These are phyloP conservation scores for Sphinx pinastri DNA, from an alignment of 2,888 invertebrate species.

Conservation along the genomic window DNA sequence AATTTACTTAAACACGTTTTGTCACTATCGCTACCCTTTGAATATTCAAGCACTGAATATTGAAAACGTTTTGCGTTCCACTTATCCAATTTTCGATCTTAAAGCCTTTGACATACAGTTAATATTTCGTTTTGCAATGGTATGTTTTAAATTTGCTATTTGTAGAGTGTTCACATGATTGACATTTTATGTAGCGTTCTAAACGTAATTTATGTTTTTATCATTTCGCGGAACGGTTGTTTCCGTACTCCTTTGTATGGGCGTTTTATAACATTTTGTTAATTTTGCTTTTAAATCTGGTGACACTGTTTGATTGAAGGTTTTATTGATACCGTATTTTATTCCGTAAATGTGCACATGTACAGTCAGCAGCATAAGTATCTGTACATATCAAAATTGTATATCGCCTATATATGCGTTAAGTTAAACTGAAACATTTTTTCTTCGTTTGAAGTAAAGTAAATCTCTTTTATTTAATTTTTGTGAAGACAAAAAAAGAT, in stretches of 20 bases:
- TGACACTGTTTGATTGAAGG: slow-evolving; percentile 39
- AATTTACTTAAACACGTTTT: slow-evolving; percentile 62
- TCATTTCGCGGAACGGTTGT: slow-evolving; percentile 74
- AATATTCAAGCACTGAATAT: slow-evolving; percentile 31
- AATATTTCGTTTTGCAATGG: not conserved
- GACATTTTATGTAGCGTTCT: slow-evolving; percentile 67
- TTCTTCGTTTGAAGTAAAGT: too few relatives aligned
- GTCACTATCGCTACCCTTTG: slow-evolving; percentile 58
- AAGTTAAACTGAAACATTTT: too few relatives aligned
- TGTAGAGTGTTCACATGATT: slow-evolving; percentile 61
- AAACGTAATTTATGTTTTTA: slow-evolving; percentile 68
- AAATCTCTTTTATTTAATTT: too few relatives aligned
- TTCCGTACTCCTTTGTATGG: slow-evolving; percentile 61
- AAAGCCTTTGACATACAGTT: slow-evolving; percentile 30
- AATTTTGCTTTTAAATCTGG: slow-evolving; percentile 44
- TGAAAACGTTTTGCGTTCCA: not conserved
- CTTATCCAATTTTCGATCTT: slow-evolving; percentile 40
- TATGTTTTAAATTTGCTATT: slow-evolving; percentile 35
- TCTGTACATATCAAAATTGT: too few relatives aligned
- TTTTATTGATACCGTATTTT: slow-evolving; percentile 20
- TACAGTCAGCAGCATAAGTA: too few relatives aligned
- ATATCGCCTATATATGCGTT: too few relatives aligned
- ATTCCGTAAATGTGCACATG: not conserved
- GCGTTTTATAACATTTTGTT: slow-evolving; percentile 55
- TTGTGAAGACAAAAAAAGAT: too few relatives aligned